Conservation (phyloP, 2,113 vertebrate genomes). For the Empidonax alnorum region DNA sequence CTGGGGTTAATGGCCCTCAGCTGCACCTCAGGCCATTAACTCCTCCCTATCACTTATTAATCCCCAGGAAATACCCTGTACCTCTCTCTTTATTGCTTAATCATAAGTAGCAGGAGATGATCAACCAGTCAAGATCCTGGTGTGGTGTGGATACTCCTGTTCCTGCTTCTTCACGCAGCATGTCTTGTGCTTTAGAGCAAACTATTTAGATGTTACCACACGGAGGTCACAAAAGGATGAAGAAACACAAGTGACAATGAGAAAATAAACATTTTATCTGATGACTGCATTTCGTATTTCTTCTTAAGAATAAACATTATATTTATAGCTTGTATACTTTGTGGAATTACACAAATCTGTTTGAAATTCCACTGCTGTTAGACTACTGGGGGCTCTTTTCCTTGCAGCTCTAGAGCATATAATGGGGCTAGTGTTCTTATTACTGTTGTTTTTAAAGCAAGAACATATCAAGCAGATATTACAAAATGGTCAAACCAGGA, state of each 20-base stretch:
- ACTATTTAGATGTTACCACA: neutral
- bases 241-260: neutral
- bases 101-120: slow-evolving; percentile 33
- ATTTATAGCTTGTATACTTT: neutral
- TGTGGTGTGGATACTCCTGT: neutral
- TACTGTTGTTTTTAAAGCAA: neutral
- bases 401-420: neutral
- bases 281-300: neutral
- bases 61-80: slow-evolving; percentile 38
- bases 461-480: neutral
- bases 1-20: slow-evolving; percentile 59
- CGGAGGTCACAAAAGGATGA: neutral
- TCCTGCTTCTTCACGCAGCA: neutral
- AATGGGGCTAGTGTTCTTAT: neutral
- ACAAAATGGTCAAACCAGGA: neutral
- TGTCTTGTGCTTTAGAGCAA: neutral
- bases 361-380: neutral
- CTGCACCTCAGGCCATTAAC: slow-evolving; percentile 61
- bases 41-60: slow-evolving; percentile 57
- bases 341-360: neutral
- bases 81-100: slow-evolving; percentile 27
- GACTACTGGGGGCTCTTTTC: neutral
- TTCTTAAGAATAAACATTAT: neutral
- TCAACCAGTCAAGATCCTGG: neutral
- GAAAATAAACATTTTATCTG: neutral